These are phyloP conservation scores for Troglohyphantes excavatus DNA, from an alignment of 2,888 invertebrate genomes.

Conservation along the genomic window DNA sequence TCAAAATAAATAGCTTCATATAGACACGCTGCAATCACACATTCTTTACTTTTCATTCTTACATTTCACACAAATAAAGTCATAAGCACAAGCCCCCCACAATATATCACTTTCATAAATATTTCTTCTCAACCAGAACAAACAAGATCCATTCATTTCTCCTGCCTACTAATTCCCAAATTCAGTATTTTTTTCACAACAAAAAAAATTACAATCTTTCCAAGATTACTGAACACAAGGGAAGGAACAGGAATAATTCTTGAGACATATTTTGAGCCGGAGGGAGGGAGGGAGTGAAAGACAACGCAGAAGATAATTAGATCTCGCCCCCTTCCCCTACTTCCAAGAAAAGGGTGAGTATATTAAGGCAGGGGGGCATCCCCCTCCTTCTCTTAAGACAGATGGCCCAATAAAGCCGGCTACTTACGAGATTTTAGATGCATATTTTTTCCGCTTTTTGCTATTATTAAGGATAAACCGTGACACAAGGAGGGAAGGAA, in stretches of 20 bases:
- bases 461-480: conserved; percentile 24
- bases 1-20: too few species aligned
- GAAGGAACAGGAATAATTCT: not conserved
- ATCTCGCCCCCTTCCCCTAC: conserved; percentile 2
- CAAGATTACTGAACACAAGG: too few species aligned
- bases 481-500: not conserved
- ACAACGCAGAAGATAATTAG: conserved; percentile 57
- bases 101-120: too few species aligned
- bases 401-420: conserved; percentile 62
- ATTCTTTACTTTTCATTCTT: too few species aligned
- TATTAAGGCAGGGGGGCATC: conserved; percentile 24
- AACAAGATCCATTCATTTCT: too few species aligned
- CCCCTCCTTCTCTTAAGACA: conserved; percentile 31
- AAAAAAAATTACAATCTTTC: too few species aligned
- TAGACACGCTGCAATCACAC: too few species aligned
- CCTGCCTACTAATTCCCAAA: too few species aligned
- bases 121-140: too few species aligned
- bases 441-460: conserved; percentile 41
- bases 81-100: too few species aligned
- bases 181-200: too few species aligned
- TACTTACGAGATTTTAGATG: conserved; percentile 62
- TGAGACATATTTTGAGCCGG: conserved; percentile 1
- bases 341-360: conserved; percentile 12
- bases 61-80: too few species aligned
- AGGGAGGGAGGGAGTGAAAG: not conserved